These are phyloP conservation scores for Sclerurus mexicanus DNA, from an alignment of 2,113 vertebrate species.

Conservation along the genomic window DNA sequence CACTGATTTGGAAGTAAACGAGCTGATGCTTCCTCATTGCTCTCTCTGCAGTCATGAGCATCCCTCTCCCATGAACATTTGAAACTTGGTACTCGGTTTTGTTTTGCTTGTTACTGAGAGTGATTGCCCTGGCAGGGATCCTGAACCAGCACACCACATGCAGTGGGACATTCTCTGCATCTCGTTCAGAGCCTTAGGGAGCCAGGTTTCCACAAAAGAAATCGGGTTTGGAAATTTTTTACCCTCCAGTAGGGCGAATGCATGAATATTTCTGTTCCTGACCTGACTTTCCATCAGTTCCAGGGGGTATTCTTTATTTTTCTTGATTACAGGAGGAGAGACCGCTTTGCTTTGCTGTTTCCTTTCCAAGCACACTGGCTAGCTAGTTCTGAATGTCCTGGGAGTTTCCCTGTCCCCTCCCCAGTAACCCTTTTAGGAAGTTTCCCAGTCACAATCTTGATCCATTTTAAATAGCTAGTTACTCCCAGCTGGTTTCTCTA, in stretches of 20 bases:
- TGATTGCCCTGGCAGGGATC: conserved; percentile 35
- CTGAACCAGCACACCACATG: conserved; percentile 52
- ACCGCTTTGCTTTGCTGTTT: background rate
- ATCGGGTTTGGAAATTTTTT: conserved; percentile 36
- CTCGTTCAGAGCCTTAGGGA: conserved; percentile 38
- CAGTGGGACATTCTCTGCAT: conserved; percentile 47
- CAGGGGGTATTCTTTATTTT: conserved; percentile 25
- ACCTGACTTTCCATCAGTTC: conserved; percentile 41
- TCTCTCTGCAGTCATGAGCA: background rate
- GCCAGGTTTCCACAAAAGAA: conserved; percentile 56
- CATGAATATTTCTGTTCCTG: conserved; percentile 47
- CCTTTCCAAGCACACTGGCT: background rate
- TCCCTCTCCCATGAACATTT: conserved; percentile 1
- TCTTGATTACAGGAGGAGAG: background rate
- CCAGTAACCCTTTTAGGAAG: background rate
- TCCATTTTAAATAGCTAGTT: conserved; percentile 12
- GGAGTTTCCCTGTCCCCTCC: background rate
- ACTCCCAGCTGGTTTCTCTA: conserved; percentile 8
- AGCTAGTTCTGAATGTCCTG: conserved; percentile 10
- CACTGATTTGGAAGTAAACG: background rate
- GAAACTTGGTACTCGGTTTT: conserved; percentile 46
- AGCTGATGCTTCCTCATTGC: background rate
- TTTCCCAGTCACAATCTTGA: background rate
- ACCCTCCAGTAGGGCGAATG: background rate
- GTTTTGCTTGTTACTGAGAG: conserved; percentile 40